phyloP scores from a whole-genome alignment of 2,797 vertebrate species.

The Halcyon smyrnensis region DNA sequence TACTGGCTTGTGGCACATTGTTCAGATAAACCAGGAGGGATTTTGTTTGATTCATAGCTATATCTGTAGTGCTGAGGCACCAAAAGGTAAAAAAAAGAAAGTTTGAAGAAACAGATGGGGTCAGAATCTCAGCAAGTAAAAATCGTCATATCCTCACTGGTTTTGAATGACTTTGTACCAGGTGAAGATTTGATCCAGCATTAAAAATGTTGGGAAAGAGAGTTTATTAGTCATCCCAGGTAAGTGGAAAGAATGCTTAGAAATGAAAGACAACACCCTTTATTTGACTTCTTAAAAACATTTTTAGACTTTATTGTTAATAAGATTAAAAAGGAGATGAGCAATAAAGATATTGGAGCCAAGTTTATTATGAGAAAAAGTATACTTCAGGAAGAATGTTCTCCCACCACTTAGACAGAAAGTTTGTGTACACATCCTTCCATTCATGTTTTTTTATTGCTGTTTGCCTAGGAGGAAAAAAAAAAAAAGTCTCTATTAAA shows the following conservation, averaged over 20 bases:
- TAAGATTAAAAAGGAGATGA: constrained; percentile 82
- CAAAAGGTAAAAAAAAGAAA: neutral
- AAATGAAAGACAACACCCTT: constrained; percentile 68
- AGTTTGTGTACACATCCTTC: constrained; percentile 81
- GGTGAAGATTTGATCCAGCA: neutral
- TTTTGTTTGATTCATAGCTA: neutral
- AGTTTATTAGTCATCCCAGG: constrained; percentile 64
- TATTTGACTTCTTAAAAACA: constrained; percentile 72
- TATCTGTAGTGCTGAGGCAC: neutral
- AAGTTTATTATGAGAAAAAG: constrained; percentile 82
- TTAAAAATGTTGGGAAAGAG: constrained; percentile 25
- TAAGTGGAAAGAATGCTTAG: constrained; percentile 66
- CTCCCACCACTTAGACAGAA: constrained; percentile 78
- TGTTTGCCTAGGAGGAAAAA: constrained; percentile 77
- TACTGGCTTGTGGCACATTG: neutral
- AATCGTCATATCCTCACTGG: neutral
- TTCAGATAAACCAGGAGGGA: neutral
- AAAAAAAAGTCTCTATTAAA: constrained; percentile 42
- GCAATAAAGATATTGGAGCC: constrained; percentile 80
- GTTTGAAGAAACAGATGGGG: neutral
- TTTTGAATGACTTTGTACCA: neutral
- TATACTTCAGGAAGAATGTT: constrained; percentile 73
- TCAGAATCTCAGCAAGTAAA: neutral
- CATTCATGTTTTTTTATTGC: constrained; percentile 82
- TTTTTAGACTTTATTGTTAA: constrained; percentile 79